phyloP scores from a whole-genome alignment of 2,797 vertebrate species.

The Rhincodon typus region DNA sequence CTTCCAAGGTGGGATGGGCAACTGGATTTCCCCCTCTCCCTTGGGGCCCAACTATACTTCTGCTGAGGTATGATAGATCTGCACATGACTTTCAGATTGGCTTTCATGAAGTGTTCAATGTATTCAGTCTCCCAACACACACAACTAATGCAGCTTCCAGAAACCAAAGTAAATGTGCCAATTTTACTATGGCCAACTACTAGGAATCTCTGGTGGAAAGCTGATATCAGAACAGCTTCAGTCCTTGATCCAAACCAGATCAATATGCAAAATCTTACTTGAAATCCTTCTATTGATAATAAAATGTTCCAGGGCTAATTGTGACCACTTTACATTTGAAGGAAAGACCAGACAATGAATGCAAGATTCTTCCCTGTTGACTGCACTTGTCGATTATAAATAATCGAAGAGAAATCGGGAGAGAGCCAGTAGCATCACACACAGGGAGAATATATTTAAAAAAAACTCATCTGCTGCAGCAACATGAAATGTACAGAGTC shows the following conservation, averaged over 20 bases:
- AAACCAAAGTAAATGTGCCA: neutral
- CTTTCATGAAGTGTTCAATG: neutral
- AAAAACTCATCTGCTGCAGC: neutral
- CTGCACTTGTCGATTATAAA: neutral
- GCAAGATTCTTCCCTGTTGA: too few species aligned
- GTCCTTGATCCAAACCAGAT: neutral
- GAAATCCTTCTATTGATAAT: neutral
- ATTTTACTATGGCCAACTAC: neutral
- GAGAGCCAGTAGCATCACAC: neutral
- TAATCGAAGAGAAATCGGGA: neutral
- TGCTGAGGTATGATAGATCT: neutral
- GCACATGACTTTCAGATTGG: neutral
- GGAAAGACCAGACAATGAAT: neutral
- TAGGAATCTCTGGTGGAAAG: neutral
- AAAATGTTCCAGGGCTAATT: too few species aligned
- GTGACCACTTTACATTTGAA: neutral
- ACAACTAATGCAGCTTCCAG: neutral
- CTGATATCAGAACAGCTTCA: neutral
- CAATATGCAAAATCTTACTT: too few species aligned
- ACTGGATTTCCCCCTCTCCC: neutral
- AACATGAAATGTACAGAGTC: neutral
- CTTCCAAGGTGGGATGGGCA: neutral
- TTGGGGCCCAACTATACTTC: neutral
- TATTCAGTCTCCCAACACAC: neutral
- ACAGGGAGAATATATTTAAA: neutral